Evolutionary conservation across 2,888 invertebrate genomes (phyloP).

Genomic region (Sycophila texana): DNA sequence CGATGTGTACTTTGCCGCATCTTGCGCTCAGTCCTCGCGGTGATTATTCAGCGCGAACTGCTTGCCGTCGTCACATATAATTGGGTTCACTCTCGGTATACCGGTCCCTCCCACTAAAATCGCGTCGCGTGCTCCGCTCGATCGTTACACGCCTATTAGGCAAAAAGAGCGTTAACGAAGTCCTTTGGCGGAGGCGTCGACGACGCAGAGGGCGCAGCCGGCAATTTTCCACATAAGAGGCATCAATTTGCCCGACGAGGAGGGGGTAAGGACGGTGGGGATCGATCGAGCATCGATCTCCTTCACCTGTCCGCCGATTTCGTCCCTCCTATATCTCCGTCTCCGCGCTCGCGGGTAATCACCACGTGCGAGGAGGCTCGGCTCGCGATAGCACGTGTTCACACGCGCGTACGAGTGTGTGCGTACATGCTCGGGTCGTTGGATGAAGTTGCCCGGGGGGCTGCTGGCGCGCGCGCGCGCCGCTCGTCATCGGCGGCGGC

Average conservation of each 20-base stretch:
- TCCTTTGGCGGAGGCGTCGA: not conserved
- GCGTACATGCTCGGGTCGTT: not conserved
- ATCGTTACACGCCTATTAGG: too few species aligned
- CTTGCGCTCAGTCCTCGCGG: too few species aligned
- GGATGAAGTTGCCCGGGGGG: not conserved
- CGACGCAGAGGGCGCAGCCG: too few species aligned
- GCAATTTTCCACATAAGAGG: too few species aligned
- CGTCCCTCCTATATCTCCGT: conserved; percentile 9
- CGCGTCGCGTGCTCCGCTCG: too few species aligned
- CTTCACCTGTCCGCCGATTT: not conserved
- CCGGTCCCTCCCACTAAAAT: too few species aligned
- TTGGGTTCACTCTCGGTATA: too few species aligned
- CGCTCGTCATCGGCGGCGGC: conserved; percentile 2
- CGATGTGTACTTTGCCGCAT: too few species aligned
- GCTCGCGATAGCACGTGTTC: not conserved
- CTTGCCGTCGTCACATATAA: too few species aligned
- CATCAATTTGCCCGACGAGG: too few species aligned
- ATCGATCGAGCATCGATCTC: not conserved
- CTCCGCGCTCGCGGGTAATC: conserved; percentile 33
- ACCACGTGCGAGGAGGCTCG: not conserved
- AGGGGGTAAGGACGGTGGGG: too few species aligned
- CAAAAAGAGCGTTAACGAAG: not conserved
- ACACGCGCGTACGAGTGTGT: not conserved
- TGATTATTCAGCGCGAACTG: too few species aligned
- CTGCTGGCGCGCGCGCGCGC: not conserved